A percentile compares a stretch with the other conserved stretches of the same genome.
phyloP scores from a whole-genome alignment of 2,888 invertebrate species.

The Netelia melanura region DNA sequence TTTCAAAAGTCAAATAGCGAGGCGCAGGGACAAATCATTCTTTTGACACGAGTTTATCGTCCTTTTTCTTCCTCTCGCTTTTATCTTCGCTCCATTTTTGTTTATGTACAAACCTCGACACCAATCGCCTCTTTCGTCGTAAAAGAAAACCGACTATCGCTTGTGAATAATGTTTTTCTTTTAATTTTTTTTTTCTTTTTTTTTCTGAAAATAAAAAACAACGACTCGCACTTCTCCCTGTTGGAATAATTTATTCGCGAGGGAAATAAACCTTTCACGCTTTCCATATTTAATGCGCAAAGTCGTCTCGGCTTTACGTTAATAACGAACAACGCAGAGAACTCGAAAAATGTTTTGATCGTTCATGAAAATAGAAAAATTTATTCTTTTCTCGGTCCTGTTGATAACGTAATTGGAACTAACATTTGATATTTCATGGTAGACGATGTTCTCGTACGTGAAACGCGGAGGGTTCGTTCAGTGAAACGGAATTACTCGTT shows the following conservation, averaged over 20 bases:
- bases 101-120: not conserved
- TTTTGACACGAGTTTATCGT: not conserved
- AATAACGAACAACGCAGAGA: constrained; percentile 19
- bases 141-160: too few relatives aligned
- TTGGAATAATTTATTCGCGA: constrained; percentile 38
- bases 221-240: not conserved
- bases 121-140: not conserved
- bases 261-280: not conserved
- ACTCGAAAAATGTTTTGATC: not conserved
- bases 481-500: too few relatives aligned
- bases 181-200: too few relatives aligned
- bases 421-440: too few relatives aligned
- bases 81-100: not conserved
- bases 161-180: too few relatives aligned
- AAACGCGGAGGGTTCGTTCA: too few relatives aligned
- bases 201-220: too few relatives aligned
- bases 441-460: too few relatives aligned
- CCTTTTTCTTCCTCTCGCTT: not conserved
- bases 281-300: constrained; percentile 8
- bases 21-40: not conserved
- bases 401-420: constrained; percentile 24
- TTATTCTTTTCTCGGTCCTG: not conserved
- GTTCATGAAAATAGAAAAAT: not conserved
- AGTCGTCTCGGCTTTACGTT: constrained; percentile 19
- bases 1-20: constrained; percentile 26